Base-by-base conservation (phyloP, 2,888 invertebrate genomes). In the Tribolium freemani region DNA sequence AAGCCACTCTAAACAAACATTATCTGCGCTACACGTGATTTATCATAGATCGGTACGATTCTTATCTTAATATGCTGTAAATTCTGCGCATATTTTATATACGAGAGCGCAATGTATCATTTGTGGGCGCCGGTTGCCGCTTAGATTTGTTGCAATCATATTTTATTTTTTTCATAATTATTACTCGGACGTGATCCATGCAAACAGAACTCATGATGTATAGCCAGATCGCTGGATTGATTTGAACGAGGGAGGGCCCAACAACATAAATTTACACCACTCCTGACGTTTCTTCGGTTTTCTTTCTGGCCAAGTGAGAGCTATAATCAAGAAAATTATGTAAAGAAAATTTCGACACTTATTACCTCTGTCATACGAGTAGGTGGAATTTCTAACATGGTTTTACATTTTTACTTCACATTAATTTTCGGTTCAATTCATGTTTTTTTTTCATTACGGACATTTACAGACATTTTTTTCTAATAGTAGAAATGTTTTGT, bases 1-100 rank as follows among this genome's bases (percentile, higher is more conserved):
- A 30, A 56, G 68, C 68, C 60, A 48, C 69, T 54, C 63, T 54
- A 70, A 70, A 58, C 69, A 70, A 70, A 63, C 69, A 70, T 70
- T 63, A 61, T 63, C 60, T 44, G 44, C 21, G 60, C 38, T 31
- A 50, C 56, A 50, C 66, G 45, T 50, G 68, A 68, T 68, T 68
- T 68, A 68, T 68, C 68, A 68, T 58, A 58, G 57, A 68, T 68
- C 68, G 50, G 50, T 16, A 11, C 53, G 68, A 68, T 68, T 68
- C 57, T 57, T 58, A 68, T 68, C 68, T 68, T 68, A 68, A 68
- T 68, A 57, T 26, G 30, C 11, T 16, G 50, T 13, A 68, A 68
- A 16, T 57, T 50, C 57, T 21, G 20, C 67, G 50, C 58, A 57
- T 68, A 50, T 38, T 57, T 68, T 48, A 68, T 68, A 50, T 45